Base-by-base conservation (phyloP, 2,888 invertebrate species). In the Danaus chrysippus region DNA sequence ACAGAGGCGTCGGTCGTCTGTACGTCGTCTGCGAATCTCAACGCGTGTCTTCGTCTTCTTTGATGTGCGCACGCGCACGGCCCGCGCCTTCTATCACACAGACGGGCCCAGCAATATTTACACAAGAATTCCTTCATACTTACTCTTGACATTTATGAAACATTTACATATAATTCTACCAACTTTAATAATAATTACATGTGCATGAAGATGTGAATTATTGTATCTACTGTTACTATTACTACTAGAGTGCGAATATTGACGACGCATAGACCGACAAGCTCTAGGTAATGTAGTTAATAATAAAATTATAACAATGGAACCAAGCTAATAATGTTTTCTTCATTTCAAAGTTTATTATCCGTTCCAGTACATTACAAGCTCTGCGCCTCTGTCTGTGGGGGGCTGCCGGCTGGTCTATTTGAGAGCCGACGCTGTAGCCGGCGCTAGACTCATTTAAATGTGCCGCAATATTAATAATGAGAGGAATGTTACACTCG, bases 11-110 rank as follows among this genome's bases (percentile, higher is more conserved):
- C 64, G 61, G 63, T 72, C 77, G 82, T 75, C 82, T 82, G 81
- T 84, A 84, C 85, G 85, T 84, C 85, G 88, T 88, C 88, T 87
- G 88, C 87, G 87, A 86, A 88, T 87, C 87, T 84, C 87, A 73
- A 75, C 81, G 77, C 74, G 74, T 71, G 72, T 49, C 49, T 17
- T 49, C 49, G 72, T 69, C 75, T 74, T 76, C 86, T 85, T 86
- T 86, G 85, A 86, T 86, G 82, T 81, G 76, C 68, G 68, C 71
- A 64, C 57, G 55, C 58, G 59, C 46, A 59, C 43, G 58, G 59
- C 46, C 58, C 43, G 43, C 12, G 43, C 3, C 49, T 56, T 54
- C 43, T 57, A 42, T 54, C 42, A n/a, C 55, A 34, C 61, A 65
- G 58, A 63, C 57, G 67, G 58, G 58, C 0, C 23, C 2, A 34